Evolutionary conservation across 2,888 invertebrate genomes (phyloP).

Genomic region (Smittia aterrima): DNA sequence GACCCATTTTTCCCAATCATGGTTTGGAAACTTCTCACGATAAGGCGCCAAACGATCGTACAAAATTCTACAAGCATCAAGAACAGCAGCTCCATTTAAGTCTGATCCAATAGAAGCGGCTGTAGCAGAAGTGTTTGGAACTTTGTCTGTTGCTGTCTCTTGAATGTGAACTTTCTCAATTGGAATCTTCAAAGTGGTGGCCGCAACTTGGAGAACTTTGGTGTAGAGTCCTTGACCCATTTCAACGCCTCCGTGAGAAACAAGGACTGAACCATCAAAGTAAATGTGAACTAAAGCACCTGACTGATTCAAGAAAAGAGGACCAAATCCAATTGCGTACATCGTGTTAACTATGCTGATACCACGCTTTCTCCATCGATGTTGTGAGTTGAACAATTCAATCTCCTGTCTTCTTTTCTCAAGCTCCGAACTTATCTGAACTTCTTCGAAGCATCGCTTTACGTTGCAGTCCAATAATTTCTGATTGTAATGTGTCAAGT

Average conservation of each 20-base stretch:
- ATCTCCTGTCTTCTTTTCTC: conserved; percentile 59
- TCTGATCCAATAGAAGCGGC: conserved; percentile 88
- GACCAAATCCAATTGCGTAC: conserved; percentile 80
- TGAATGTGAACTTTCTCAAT: conserved; percentile 72
- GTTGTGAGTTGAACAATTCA: conserved; percentile 69
- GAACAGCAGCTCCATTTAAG: conserved; percentile 86
- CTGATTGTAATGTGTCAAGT: conserved; percentile 76
- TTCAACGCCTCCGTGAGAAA: conserved; percentile 91
- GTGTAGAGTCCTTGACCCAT: conserved; percentile 97
- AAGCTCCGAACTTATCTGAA: conserved; percentile 66
- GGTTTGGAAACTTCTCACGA: conserved; percentile 70
- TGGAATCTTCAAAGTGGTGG: conserved; percentile 68
- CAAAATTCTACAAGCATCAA: conserved; percentile 76
- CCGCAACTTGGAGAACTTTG: conserved; percentile 91
- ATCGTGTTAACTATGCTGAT: conserved; percentile 77
- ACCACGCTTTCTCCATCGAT: conserved; percentile 86
- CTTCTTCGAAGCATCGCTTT: conserved; percentile 75
- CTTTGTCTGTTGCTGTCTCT: conserved; percentile 85
- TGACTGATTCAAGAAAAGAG: conserved; percentile 74
- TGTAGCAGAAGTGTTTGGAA: conserved; percentile 86
- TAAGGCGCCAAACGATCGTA: conserved; percentile 71
- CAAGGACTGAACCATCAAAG: conserved; percentile 80
- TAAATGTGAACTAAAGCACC: conserved; percentile 88
- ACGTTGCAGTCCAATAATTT: conserved; percentile 69
- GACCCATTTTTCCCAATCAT: conserved; percentile 83